A percentile compares a stretch with the other conserved stretches of the same genome.
phyloP scores from a whole-genome alignment of 2,797 vertebrate species.

The Thamnophis elegans region DNA sequence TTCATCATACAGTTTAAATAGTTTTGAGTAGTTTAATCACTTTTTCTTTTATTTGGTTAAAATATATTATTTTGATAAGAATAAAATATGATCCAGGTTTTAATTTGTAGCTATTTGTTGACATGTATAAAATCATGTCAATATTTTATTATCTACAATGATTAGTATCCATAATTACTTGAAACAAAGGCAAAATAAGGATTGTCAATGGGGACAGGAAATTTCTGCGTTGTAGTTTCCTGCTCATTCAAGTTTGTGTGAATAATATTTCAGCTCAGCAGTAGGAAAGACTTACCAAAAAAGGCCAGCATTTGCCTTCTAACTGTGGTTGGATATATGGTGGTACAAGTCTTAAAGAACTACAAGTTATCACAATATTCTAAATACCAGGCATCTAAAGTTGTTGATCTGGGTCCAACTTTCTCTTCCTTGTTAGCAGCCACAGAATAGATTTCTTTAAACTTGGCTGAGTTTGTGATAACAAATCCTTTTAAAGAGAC shows the following conservation, averaged over 20 bases:
- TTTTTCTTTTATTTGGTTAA: neutral
- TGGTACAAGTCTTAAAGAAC: constrained; percentile 16
- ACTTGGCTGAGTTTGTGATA: constrained; percentile 23
- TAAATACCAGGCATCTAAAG: neutral
- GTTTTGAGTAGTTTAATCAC: neutral
- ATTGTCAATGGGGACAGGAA: neutral
- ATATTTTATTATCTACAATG: neutral
- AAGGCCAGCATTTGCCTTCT: constrained; percentile 19
- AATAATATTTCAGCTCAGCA: neutral
- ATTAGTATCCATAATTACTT: neutral
- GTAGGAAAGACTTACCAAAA: neutral
- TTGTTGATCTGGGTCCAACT: constrained; percentile 6
- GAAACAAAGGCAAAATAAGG: neutral
- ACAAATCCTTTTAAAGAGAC: constrained; percentile 32
- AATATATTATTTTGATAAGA: neutral
- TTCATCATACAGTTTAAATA: neutral
- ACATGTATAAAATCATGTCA: neutral
- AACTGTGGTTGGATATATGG: neutral
- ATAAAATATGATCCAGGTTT: neutral
- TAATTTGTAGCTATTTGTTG: neutral
- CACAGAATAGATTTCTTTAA: constrained; percentile 46
- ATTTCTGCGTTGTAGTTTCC: neutral
- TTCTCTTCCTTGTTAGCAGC: constrained; percentile 20
- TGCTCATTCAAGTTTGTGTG: neutral
- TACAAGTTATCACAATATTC: rapidly evolving